Percentiles rank a stretch among this genome's conserved stretches.
Evolutionary conservation across 1,140 invertebrate species (phyloP).

Genomic region (Calephelis virginiensis): DNA sequence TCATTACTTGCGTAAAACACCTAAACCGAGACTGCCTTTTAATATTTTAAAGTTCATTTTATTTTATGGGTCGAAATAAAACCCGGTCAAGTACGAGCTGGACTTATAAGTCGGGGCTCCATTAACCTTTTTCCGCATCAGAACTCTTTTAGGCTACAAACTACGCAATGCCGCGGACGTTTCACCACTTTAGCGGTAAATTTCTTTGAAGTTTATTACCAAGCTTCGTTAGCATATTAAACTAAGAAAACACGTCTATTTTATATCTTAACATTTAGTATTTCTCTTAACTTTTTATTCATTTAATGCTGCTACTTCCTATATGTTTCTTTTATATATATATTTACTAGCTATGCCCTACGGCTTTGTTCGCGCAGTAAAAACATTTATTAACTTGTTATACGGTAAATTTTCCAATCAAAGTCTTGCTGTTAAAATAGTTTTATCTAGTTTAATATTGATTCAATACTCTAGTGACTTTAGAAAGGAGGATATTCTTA

Average conservation of each 20-base stretch:
- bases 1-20: neutral
- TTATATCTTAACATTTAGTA: neutral
- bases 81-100: conserved; percentile 42
- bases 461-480: too few species aligned
- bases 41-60: conserved; percentile 65
- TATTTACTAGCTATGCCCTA: too few species aligned
- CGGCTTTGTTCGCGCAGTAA: too few species aligned
- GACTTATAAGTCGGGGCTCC: conserved; percentile 28
- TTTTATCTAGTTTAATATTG: too few species aligned
- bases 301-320: neutral
- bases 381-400: too few species aligned
- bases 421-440: too few species aligned
- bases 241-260: neutral
- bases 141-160: conserved; percentile 17
- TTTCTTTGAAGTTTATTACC: neutral
- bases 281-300: neutral
- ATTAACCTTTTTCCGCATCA: conserved; percentile 25
- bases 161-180: conserved; percentile 11
- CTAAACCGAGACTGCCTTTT: conserved; percentile 26
- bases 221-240: conserved; percentile 2
- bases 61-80: conserved; percentile 55
- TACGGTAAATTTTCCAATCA: too few species aligned
- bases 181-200: conserved; percentile 7
- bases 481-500: too few species aligned
- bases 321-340: neutral